Evolutionary conservation across 2,113 vertebrate species (phyloP).

Genomic region (Centrocercus urophasianus): DNA sequence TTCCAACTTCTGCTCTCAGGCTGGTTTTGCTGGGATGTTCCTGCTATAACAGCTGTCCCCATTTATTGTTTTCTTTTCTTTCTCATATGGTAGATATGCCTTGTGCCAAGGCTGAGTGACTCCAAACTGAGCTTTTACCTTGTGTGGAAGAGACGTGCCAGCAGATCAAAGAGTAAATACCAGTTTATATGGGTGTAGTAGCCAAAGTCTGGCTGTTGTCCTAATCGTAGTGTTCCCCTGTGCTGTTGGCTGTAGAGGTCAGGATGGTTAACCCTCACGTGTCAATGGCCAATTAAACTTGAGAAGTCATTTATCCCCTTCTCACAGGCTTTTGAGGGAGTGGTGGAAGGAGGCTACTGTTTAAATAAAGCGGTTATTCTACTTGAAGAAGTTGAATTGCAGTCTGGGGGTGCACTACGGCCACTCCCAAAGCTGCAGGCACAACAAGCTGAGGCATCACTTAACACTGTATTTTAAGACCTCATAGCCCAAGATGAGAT

Average conservation of each 20-base stretch:
- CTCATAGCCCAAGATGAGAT: not conserved
- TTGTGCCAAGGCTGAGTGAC: not conserved
- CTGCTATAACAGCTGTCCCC: not conserved
- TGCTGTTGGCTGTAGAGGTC: not conserved
- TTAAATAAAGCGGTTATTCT: slow-evolving; percentile 23
- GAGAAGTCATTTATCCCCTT: slow-evolving; percentile 22
- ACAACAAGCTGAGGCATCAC: not conserved
- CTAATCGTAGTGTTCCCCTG: not conserved
- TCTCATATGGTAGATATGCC: not conserved
- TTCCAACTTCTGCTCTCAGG: not conserved
- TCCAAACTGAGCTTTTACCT: not conserved
- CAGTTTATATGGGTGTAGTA: not conserved
- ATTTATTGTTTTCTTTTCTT: not conserved
- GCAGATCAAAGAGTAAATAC: slow-evolving; percentile 6
- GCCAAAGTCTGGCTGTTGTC: not conserved
- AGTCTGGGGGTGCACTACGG: not conserved
- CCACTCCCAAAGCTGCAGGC: slow-evolving; percentile 40
- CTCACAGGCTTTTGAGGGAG: slow-evolving; percentile 46
- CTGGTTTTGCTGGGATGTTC: not conserved
- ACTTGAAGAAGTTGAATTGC: slow-evolving; percentile 10
- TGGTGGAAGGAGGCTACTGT: slow-evolving; percentile 6
- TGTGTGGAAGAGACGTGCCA: not conserved
- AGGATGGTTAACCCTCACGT: not conserved
- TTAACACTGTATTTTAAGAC: not conserved
- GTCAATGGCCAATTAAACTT: not conserved